phyloP scores from a whole-genome alignment of 1,140 invertebrate genomes.

The Adelges cooleyi region DNA sequence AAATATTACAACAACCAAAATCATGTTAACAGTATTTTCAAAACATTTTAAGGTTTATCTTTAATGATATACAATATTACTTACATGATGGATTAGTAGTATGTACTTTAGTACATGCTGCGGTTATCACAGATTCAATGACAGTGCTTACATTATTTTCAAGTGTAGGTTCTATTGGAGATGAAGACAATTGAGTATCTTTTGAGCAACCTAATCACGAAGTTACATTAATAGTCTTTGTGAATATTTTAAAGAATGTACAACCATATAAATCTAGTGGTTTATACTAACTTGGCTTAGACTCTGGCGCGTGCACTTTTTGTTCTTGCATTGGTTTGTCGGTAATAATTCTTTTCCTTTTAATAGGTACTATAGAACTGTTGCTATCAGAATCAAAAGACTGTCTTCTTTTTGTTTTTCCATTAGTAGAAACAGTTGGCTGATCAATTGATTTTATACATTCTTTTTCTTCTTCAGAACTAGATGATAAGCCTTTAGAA shows the following conservation, averaged over 20 bases:
- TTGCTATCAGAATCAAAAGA: slow-evolving; percentile 20
- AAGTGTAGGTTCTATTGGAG: not conserved
- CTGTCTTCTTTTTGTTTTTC: slow-evolving; percentile 20
- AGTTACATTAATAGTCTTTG: not conserved
- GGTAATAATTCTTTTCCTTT: slow-evolving; percentile 35
- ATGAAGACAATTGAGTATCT: not conserved
- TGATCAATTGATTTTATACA: not conserved
- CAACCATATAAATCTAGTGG: not conserved
- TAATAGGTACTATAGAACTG: slow-evolving; percentile 32
- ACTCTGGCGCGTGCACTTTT: slow-evolving; percentile 4
- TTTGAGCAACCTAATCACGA: slow-evolving; percentile 10
- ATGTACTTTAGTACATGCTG: slow-evolving; percentile 29
- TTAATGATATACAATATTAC: not conserved
- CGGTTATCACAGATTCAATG: slow-evolving; percentile 38
- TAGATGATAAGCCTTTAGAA: not conserved
- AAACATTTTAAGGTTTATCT: not conserved
- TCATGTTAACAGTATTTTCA: not conserved
- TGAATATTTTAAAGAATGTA: not conserved
- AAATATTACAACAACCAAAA: not conserved
- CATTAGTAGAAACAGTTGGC: not conserved
- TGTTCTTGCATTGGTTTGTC: slow-evolving; percentile 35
- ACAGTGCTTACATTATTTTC: slow-evolving; percentile 30
- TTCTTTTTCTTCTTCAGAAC: slow-evolving; percentile 13
- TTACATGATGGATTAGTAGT: not conserved
- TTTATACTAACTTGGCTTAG: slow-evolving; percentile 21